phyloP scores from a whole-genome alignment of 2,113 vertebrate genomes.

The Sarotherodon lohbergeri region DNA sequence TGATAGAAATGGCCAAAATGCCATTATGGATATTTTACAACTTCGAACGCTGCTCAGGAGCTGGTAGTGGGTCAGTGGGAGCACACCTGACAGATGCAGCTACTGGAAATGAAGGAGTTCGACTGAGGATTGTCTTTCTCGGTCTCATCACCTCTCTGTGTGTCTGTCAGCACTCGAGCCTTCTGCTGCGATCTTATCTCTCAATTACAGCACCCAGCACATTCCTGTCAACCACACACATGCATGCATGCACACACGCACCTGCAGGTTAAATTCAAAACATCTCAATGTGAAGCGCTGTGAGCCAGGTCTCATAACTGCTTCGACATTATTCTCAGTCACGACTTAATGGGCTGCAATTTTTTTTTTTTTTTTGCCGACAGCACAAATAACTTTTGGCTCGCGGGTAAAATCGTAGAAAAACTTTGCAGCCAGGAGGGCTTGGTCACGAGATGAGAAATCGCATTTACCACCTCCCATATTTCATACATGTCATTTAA shows the following conservation, averaged over 20 bases:
- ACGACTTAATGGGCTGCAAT: background rate
- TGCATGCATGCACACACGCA: slow-evolving; percentile 43
- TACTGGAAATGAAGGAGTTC: slow-evolving; percentile 32
- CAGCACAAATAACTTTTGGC: background rate
- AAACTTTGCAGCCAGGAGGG: background rate
- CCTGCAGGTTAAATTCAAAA: slow-evolving; percentile 44
- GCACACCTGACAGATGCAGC: slow-evolving; percentile 54
- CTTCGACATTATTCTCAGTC: background rate
- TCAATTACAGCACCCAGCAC: slow-evolving; percentile 67
- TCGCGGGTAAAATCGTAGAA: background rate
- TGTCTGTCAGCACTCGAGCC: slow-evolving; percentile 64
- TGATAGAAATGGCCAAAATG: background rate
- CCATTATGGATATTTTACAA: background rate
- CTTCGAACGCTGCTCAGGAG: background rate
- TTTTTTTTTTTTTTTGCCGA: background rate
- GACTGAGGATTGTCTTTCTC: slow-evolving; percentile 26
- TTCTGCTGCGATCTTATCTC: slow-evolving; percentile 67
- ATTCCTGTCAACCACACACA: slow-evolving; percentile 68
- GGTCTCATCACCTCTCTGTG: slow-evolving; percentile 57
- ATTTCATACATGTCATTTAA: slow-evolving; percentile 23
- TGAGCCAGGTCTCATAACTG: background rate
- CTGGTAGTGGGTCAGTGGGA: slow-evolving; percentile 11
- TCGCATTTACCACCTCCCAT: background rate
- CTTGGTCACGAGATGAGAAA: slow-evolving; percentile 4
- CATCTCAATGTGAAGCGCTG: slow-evolving; percentile 14